Conservation (phyloP, 2,888 invertebrate species). For the Patella pellucida region DNA sequence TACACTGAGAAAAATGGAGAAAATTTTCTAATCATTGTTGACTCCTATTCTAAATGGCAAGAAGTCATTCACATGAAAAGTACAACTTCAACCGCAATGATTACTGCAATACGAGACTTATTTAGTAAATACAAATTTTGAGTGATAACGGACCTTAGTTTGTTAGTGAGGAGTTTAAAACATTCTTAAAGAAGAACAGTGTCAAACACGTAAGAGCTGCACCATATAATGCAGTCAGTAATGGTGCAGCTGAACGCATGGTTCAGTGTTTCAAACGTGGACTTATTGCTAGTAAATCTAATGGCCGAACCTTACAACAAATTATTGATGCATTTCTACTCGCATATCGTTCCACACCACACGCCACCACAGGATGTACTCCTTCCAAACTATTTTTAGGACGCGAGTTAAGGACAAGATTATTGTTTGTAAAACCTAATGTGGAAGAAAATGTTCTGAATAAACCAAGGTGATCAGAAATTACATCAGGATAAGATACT, state of each 20-base stretch:
- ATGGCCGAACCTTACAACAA: conserved; percentile 11
- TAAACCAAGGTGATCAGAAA: too few relatives aligned
- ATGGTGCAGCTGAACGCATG: conserved; percentile 54
- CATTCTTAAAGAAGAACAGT: conserved; percentile 40
- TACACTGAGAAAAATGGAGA: conserved; percentile 65
- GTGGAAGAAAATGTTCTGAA: too few relatives aligned
- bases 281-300: neutral
- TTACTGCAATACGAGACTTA: conserved; percentile 48
- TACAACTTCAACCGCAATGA: conserved; percentile 34
- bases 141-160: conserved; percentile 64
- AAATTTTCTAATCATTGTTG: conserved; percentile 65
- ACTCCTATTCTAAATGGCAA: conserved; percentile 70
- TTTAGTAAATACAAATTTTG: conserved; percentile 47
- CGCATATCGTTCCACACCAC: conserved; percentile 26
- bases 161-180: conserved; percentile 43
- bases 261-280: conserved; percentile 12
- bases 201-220: conserved; percentile 39
- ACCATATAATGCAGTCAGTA: conserved; percentile 54
- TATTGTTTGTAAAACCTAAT: conserved; percentile 19
- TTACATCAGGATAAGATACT: too few relatives aligned
- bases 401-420: conserved; percentile 25
- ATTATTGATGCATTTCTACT: conserved; percentile 28
- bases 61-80: conserved; percentile 56
- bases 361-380: conserved; percentile 27
- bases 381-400: conserved; percentile 36